Base-by-base conservation (phyloP, 2,888 invertebrate species). In the Drosophila imparisetae region DNA sequence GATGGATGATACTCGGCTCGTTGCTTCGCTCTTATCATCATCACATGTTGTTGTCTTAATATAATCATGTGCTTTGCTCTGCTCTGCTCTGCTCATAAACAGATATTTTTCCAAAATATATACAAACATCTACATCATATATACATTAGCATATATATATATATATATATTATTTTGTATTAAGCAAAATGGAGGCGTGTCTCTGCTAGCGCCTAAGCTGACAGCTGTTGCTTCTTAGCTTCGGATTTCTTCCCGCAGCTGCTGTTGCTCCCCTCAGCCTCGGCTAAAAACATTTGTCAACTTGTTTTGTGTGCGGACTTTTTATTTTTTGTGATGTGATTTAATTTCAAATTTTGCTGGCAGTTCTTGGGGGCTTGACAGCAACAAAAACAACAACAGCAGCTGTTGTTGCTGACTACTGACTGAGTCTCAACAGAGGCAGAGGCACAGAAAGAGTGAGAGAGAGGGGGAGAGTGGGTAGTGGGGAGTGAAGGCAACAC, bases 31-130 rank as follows among this genome's bases (percentile, higher is more conserved):
- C 55, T 61, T 48, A 45, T 70, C 53, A 49, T 59, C 36, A 34
- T 27, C 18, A 29, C 32, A 27, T 34, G 61, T 65, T 60, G 48
- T 74, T 57, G 62, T 48, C 42, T 49, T 68, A 66, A 71, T 68
- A 77, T 68, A 80, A 86, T 81, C 81, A 81, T 86, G 81, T 83
- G 81, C 83, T 30, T 0, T 30, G 30, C 32, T 32, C 32, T 32
- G 32, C 30, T 32, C 10, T 83, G 81, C 83, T 80, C 57, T 57
- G 68, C 79, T 70, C 83, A 67, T 71, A 65, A 71, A 58, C 60
- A 62, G 59, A 78, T 72, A 65, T 54, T 61, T 67, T 80, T 78
- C 76, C 72, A 78, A 75, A 80, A 75, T 65, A 45, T 42, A 38
- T 49, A 13, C 50, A 24, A 36, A 38, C 10, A n/a, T 5, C 8